phyloP scores from a whole-genome alignment of 2,888 invertebrate species.

The Rotaria macrura region DNA sequence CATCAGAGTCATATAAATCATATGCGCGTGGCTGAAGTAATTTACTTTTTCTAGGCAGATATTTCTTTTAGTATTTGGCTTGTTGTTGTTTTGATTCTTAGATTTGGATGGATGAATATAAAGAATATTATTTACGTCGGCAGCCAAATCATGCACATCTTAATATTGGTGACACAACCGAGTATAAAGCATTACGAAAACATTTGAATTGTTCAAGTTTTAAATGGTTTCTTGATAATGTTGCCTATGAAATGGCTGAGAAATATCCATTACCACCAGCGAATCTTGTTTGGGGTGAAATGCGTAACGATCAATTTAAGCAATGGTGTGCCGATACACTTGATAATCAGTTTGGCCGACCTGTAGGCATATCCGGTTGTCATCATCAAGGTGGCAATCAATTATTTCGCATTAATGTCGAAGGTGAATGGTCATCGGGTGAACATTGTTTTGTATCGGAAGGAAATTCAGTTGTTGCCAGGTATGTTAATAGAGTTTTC shows the following conservation, averaged over 20 bases:
- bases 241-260: conserved; percentile 68
- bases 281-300: conserved; percentile 87
- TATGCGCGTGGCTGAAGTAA: conserved; percentile 85
- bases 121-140: conserved; percentile 56
- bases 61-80: not conserved
- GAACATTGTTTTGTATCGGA: conserved; percentile 88
- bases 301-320: conserved; percentile 20
- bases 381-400: conserved; percentile 28
- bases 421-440: conserved; percentile 84
- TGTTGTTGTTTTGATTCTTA: not conserved
- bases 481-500: conserved; percentile 52
- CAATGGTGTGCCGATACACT: conserved; percentile 25
- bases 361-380: conserved; percentile 28
- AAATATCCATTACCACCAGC: conserved; percentile 87
- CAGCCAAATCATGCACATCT: conserved; percentile 47
- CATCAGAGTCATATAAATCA: conserved; percentile 95
- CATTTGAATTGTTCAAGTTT: conserved; percentile 76
- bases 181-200: conserved; percentile 23
- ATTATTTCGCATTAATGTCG: conserved; percentile 61
- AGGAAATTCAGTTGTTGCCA: conserved; percentile 65
- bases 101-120: conserved; percentile 84
- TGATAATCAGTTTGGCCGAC: conserved; percentile 25
- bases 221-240: conserved; percentile 61
- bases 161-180: conserved; percentile 39
- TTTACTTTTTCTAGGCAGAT: conserved; percentile 60